Base-by-base conservation (phyloP, 2,797 vertebrate genomes). In the Pseudomugil tenellus region DNA sequence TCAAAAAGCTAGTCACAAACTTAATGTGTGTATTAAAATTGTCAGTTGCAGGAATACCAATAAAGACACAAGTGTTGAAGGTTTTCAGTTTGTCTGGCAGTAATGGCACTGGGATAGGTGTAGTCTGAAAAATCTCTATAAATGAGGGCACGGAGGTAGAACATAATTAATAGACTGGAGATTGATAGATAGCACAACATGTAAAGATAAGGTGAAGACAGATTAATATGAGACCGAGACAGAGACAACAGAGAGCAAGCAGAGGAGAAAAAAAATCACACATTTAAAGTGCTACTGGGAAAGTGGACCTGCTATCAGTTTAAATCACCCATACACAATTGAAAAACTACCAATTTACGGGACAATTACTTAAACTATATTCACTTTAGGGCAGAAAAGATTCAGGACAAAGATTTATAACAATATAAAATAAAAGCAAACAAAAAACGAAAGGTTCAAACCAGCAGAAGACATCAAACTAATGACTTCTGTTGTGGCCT, bases 11-110 rank as follows among this genome's bases (percentile, higher is more conserved):
- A 14, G 13, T 77, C 72, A 63, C 19, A n/a, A 58, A 29, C 72
- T 66, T 74, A 49, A 63, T 72, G 55, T 69, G 65, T 63, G 64
- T 62, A 51, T 58, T 72, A 58, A 74, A 77, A 67, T 59, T 31
- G 54, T 69, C 0, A 31, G 39, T 66, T 63, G 23, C 58, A 53
- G 58, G 70, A 72, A 68, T 71, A 51, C 21, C 25, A 12, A 49
- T 49, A 12, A 49, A n/a, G 21, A 25, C 46, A 23, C 46, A 49
- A 14, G 4, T 10, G 10, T 41, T 53, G 31, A 61, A 54, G 46
- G 54, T 66, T 19, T 54, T 52, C 32, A 10, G 13, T 51, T 25
- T 63, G 26, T 67, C 59, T 67, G 55, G 37, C 28, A 52, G 35
- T 49, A 58, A 70, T 35, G 26, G 41, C 46, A 61, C 29, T 67